These are phyloP conservation scores for Ellobius talpinus DNA, from an alignment of 2,113 vertebrate genomes.

Conservation along the genomic window DNA sequence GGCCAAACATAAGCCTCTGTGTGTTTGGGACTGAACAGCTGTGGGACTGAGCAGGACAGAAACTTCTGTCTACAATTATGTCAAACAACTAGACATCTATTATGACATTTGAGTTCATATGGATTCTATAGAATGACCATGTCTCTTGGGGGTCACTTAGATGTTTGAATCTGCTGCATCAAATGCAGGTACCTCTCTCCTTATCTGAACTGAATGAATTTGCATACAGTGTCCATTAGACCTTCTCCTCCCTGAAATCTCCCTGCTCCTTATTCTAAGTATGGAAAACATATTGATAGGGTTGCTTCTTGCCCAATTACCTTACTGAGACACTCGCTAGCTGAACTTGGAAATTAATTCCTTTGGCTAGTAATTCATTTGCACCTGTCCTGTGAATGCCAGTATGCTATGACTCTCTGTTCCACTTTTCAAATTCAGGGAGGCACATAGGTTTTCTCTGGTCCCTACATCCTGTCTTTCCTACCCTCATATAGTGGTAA, in stretches of 20 bases:
- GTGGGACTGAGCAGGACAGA: too few relatives aligned
- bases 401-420: not conserved
- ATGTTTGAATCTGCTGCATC: not conserved
- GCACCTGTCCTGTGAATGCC: not conserved
- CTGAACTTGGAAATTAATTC: not conserved
- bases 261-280: not conserved
- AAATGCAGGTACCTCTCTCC: not conserved
- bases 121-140: not conserved
- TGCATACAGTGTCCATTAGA: not conserved
- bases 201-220: too few relatives aligned
- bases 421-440: not conserved
- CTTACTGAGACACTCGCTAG: too few relatives aligned
- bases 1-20: too few relatives aligned
- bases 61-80: too few relatives aligned
- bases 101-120: too few relatives aligned
- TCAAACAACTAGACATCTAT: not conserved
- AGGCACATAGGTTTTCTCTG: not conserved
- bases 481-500: too few relatives aligned
- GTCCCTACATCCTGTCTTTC: not conserved
- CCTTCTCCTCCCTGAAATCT: not conserved
- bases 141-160: not conserved
- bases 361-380: not conserved
- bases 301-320: not conserved
- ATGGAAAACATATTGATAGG: not conserved
- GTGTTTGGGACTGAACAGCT: too few relatives aligned